These are phyloP conservation scores for Polylopha cassiicola DNA, from an alignment of 2,888 invertebrate species.

Conservation along the genomic window DNA sequence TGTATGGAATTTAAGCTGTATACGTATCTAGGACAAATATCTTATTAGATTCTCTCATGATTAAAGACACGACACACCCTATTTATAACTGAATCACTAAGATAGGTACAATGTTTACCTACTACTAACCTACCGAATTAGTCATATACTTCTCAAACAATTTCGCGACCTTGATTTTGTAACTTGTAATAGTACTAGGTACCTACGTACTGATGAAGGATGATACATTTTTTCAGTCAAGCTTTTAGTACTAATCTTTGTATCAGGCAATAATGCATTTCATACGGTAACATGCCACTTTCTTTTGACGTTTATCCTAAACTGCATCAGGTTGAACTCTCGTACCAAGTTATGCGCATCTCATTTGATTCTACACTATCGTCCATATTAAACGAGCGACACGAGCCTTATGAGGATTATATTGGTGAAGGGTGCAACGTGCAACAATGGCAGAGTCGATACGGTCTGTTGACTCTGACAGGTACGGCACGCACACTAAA, in stretches of 20 bases:
- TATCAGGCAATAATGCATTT: too few species aligned
- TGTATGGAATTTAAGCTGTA: too few species aligned
- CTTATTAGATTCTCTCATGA: too few species aligned
- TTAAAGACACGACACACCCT: too few species aligned
- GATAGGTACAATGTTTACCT: too few species aligned
- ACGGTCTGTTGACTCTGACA: constrained; percentile 56
- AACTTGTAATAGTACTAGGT: too few species aligned
- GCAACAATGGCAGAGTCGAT: constrained; percentile 50
- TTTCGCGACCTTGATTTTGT: too few species aligned
- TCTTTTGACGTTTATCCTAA: too few species aligned
- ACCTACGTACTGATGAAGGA: not conserved
- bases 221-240: not conserved
- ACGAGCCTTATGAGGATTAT: constrained; percentile 25
- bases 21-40: too few species aligned
- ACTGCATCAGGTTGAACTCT: constrained; percentile 1
- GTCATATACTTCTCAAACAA: too few species aligned
- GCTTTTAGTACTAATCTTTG: not conserved
- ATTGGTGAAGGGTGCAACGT: constrained; percentile 47
- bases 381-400: constrained; percentile 1
- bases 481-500: constrained; percentile 31
- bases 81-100: too few species aligned
- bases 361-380: not conserved
- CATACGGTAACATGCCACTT: not conserved
- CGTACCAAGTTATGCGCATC: constrained; percentile 2
- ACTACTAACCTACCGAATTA: too few species aligned